Base-by-base conservation (phyloP, 2,113 vertebrate species). In the Grammomys surdaster region DNA sequence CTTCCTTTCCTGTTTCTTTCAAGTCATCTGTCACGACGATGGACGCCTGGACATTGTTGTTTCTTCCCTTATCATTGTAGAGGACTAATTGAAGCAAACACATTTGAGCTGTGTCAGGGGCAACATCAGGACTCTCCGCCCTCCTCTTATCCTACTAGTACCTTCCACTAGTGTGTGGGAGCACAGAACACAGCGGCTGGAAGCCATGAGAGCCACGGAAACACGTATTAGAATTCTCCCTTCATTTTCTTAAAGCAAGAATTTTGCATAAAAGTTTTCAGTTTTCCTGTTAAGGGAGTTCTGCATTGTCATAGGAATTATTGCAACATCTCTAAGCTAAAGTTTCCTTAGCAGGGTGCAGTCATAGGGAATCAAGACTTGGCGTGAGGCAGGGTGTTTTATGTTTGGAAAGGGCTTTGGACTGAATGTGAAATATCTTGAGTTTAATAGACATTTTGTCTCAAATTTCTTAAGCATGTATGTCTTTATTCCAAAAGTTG, bases 211-310 rank as follows among this genome's bases (percentile, higher is more conserved):
- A 85, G 46, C 33, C 65, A 22, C 46, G n/a, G 31, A 54, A 54
- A 20, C 63, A 48, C 1, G 3, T 4, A 26, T 51, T 85, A 82
- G 90, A 85, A 70, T 48, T 22, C n/a, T 85, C 22, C 7, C 33
- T 46, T 81, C 40, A 26, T 9, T 82, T 48, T 89, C 81, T 77
- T 31, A 54, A 82, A 90, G n/a, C 33, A 87, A 31, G 75, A 51
- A 60, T 56, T 95, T 67, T 70, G 73, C 33, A 40, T 48, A 77
- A 48, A 91, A 75, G 70, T 65, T 51, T 26, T 31, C 24, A 46
- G n/a, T 78, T 94, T 94, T 76, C 8, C 77, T 94, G 56, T 69
- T 87, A 95, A 86, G 67, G 82, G 70, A 95, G 78, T 43, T 70
- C 5, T 26, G 87, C 19, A 82, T n/a, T 51, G 73, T 22, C 43